Evolutionary conservation across 2,797 vertebrate genomes (phyloP), one percentile per base, ranked within the genome.

Genomic region (Pipistrellus pygmaeus): DNA sequence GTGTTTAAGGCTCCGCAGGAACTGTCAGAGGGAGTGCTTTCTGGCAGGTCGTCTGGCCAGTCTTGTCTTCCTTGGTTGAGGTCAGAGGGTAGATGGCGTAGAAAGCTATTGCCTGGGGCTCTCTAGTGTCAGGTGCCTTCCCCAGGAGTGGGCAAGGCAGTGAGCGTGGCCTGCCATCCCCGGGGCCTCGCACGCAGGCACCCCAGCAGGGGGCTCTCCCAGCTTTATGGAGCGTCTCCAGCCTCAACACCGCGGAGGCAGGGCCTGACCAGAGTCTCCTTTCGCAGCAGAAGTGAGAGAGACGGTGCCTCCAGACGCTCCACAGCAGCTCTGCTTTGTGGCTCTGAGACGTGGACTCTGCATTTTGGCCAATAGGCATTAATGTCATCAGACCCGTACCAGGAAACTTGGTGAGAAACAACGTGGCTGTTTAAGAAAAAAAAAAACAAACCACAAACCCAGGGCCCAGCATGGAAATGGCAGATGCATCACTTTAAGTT

Each of bases 321-420:
- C 23, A 3, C 14, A 27, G 44, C 21, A 27, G 46, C 25, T 84
- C 88, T 85, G 57, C 64, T 53, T 66, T 48, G 10, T 53, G 57
- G 91, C 66, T 94, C 83, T 53, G 55, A 85, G 84, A 60, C 71
- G 13, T 53, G 55, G 64, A 53, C 81, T 91, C 75, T 69, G 66
- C 32, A 20, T 71, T 38, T 73, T 87, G 64, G 32, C 73, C 77
- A 51, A 78, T 88, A 78, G 30, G 35, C 68, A 23, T 7, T 10
- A 25, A 51, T 64, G 41, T 92, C 82, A 68, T 76, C 69, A 96
- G 77, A 90, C 64, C 76, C 38, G 35, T 6, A 78, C n/a, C 68
- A 77, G 94, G 83, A 95, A 97, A 62, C 46, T 66, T 13, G 38
- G 60, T 82, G 32, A 64, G 78, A 94, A 92, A 69, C 21, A 90